Percentiles rank a stretch among this genome's conserved stretches.
phyloP scores from a whole-genome alignment of 2,888 invertebrate genomes.

The Cataglyphis albicans region DNA sequence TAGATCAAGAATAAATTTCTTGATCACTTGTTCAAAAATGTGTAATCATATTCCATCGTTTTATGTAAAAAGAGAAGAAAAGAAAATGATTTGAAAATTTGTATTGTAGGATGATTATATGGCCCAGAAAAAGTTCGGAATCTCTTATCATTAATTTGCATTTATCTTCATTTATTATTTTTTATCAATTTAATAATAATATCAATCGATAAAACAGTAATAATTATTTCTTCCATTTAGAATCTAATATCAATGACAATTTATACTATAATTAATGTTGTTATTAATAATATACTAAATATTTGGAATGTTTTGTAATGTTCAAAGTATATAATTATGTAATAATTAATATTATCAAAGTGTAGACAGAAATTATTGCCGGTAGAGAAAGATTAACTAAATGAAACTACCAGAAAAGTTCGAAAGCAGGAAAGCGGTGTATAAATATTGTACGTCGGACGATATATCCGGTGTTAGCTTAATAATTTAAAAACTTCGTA shows the following conservation, averaged over 20 bases:
- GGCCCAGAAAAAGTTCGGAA: not conserved
- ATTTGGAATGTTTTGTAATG: slow-evolving; percentile 15
- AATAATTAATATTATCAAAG: slow-evolving; percentile 51
- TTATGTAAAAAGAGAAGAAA: not conserved
- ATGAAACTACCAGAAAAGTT: slow-evolving; percentile 43
- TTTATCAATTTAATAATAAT: slow-evolving; percentile 20
- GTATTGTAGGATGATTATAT: not conserved
- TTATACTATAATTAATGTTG: slow-evolving; percentile 47
- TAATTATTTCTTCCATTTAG: slow-evolving; percentile 25
- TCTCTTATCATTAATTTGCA: not conserved
- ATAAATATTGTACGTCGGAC: slow-evolving; percentile 33
- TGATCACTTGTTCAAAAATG: not conserved
- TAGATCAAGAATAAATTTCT: not conserved
- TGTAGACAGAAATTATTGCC: slow-evolving; percentile 16
- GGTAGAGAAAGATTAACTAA: slow-evolving; percentile 41
- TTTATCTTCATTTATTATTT: slow-evolving; percentile 2
- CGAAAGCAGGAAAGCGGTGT: slow-evolving; percentile 38
- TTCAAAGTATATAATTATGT: slow-evolving; percentile 33
- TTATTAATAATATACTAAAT: slow-evolving; percentile 38
- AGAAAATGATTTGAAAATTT: not conserved
- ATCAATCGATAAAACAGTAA: slow-evolving; percentile 11
- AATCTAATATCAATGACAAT: slow-evolving; percentile 36
- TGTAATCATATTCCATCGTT: not conserved
- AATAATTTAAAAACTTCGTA: slow-evolving; percentile 54
- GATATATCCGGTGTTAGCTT: slow-evolving; percentile 38